Evolutionary conservation across 2,113 vertebrate species (phyloP), one percentile per base, ranked within the genome.

Genomic region (Pseudopodoces humilis): DNA sequence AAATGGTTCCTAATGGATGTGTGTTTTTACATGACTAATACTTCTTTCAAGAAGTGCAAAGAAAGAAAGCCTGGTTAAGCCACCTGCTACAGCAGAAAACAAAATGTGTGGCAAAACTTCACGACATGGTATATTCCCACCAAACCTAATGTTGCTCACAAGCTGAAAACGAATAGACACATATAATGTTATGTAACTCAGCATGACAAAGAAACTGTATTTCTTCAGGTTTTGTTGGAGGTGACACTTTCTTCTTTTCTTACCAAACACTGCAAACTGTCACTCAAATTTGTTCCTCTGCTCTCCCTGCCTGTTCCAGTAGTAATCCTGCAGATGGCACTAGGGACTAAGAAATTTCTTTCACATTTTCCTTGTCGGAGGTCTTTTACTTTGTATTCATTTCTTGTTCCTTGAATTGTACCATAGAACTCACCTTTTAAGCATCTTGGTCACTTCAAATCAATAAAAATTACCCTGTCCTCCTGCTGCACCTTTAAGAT

Each of bases 251-350:
- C 50, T 53, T 59, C 19, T 62, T 83, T 74, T 67, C 59, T 44
- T 46, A 86, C 15, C 35, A 77, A 81, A 44, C 23, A 58, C n/a
- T 27, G 31, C 33, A 87, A 93, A 59, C 27, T 88, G 67, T 30
- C 82, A 69, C 46, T 27, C 71, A n/a, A 3, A 77, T 60, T 83
- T 53, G 41, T 10, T 67, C 59, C 85, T 35, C 16, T 13, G 18
- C 24, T 41, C 56, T 56, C 19, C 9, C 49, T 62, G 64, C 16
- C 59, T 46, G 35, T 86, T 92, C 60, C 62, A 78, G 62, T 2
- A 19, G n/a, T 23, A 86, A 84, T 44, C 80, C 95, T 93, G 80
- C 35, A 95, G 94, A 71, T 95, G 91, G 95, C 96, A 94, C 65
- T 35, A 86, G 6, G 81, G 56, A 52, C n/a, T 59, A 82, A 88